Percentiles rank a stretch among this genome's conserved stretches.
phyloP scores from a whole-genome alignment of 2,113 vertebrate species.

The Pontoporia blainvillei region DNA sequence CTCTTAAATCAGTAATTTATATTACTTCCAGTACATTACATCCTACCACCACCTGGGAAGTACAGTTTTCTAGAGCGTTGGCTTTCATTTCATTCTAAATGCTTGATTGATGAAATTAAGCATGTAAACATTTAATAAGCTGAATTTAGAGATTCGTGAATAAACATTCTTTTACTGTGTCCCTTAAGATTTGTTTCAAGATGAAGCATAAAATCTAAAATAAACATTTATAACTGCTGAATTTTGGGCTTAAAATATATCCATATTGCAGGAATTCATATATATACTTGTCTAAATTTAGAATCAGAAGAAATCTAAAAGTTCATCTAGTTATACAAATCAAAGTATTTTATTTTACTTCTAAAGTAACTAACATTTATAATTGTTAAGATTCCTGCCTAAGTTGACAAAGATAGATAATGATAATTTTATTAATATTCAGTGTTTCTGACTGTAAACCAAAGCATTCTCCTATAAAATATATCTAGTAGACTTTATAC shows the following conservation, averaged over 20 bases:
- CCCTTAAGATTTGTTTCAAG: slow-evolving; percentile 35
- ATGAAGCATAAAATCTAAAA: slow-evolving; percentile 50
- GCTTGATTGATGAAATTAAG: slow-evolving; percentile 63
- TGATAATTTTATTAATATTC: neutral
- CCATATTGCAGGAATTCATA: neutral
- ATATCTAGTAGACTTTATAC: neutral
- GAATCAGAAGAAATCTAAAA: neutral
- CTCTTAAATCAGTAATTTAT: slow-evolving; percentile 20
- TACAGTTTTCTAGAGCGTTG: slow-evolving; percentile 53
- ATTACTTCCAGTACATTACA: slow-evolving; percentile 52
- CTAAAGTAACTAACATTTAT: neutral
- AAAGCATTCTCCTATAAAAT: neutral
- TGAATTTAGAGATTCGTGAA: slow-evolving; percentile 55
- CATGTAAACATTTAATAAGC: slow-evolving; percentile 62
- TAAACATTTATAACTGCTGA: neutral
- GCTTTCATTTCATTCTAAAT: slow-evolving; percentile 58
- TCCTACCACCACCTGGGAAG: slow-evolving; percentile 41
- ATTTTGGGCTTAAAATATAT: slow-evolving; percentile 11
- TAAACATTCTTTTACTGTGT: slow-evolving; percentile 48
- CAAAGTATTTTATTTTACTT: neutral
- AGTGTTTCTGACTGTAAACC: neutral
- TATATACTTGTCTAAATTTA: slow-evolving; percentile 13
- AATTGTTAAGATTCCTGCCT: neutral
- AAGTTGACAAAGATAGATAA: neutral
- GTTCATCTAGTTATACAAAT: neutral